These are phyloP conservation scores for Falco berigora DNA, from an alignment of 2,797 vertebrate species.

Conservation along the genomic window DNA sequence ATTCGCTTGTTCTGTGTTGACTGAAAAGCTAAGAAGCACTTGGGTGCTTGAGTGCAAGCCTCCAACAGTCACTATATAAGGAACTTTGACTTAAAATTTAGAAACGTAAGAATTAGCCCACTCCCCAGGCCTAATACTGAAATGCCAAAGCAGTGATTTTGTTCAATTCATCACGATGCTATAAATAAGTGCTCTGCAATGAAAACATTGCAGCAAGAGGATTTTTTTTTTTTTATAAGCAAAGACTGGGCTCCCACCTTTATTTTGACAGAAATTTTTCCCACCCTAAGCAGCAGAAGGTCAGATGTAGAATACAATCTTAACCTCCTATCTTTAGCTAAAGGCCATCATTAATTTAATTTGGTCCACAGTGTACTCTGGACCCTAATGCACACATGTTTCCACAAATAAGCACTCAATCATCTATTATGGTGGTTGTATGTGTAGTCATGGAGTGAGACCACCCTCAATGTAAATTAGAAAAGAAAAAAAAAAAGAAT, in stretches of 20 bases:
- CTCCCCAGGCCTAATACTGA: not conserved
- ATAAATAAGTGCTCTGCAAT: not conserved
- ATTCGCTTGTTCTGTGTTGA: not conserved
- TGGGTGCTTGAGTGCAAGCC: not conserved
- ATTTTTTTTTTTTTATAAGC: not conserved
- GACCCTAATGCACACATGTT: rapidly evolving
- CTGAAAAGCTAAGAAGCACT: not conserved
- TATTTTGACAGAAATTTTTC: not conserved
- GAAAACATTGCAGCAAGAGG: not conserved
- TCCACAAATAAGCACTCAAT: not conserved
- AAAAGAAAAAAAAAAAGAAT: not conserved
- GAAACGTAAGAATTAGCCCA: not conserved
- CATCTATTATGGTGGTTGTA: not conserved
- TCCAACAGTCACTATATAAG: not conserved
- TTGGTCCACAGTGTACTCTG: not conserved
- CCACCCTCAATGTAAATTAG: not conserved
- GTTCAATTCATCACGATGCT: not conserved
- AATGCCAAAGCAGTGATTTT: not conserved
- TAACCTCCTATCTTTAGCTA: not conserved
- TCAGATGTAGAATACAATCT: not conserved
- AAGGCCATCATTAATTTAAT: not conserved
- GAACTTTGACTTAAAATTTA: not conserved
- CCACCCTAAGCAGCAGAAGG: not conserved
- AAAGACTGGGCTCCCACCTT: not conserved
- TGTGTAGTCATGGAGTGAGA: not conserved